Conservation (phyloP, 1,140 invertebrate genomes). For the Orius laevigatus region DNA sequence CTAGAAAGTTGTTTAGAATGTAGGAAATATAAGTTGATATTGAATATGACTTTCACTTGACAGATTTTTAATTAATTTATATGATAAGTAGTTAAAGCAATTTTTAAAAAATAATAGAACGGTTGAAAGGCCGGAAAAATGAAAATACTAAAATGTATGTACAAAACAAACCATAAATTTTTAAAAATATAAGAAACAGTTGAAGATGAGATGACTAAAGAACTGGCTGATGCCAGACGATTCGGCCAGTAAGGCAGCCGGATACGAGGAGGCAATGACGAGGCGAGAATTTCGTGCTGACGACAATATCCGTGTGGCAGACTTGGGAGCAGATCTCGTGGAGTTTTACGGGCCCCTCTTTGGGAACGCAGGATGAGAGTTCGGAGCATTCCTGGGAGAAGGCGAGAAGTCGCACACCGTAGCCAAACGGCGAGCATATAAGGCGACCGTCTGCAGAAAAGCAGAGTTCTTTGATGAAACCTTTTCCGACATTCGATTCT, state of each 20-base stretch:
- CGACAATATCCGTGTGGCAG: constrained; percentile 67
- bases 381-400: constrained; percentile 66
- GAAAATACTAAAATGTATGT: no score
- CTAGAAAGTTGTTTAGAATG: no score
- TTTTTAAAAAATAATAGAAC: no score
- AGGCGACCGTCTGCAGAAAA: constrained; percentile 77
- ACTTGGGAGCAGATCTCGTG: constrained; percentile 49
- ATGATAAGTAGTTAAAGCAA: no score
- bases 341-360: constrained; percentile 27
- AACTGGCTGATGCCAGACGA: constrained; percentile 77
- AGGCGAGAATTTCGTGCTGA: constrained; percentile 82
- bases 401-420: constrained; percentile 62
- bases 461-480: constrained; percentile 50
- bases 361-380: constrained; percentile 48
- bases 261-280: constrained; percentile 68
- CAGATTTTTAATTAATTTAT: no score
- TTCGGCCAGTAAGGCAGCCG: constrained; percentile 70
- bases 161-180: no score
- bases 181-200: no score
- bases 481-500: constrained; percentile 67
- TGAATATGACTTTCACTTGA: no score
- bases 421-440: constrained; percentile 76
- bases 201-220: constrained; percentile 30
- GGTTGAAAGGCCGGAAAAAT: no score
- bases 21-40: no score